These are phyloP conservation scores for Ptychoptera albimana DNA, from an alignment of 2,888 invertebrate species.

Conservation along the genomic window DNA sequence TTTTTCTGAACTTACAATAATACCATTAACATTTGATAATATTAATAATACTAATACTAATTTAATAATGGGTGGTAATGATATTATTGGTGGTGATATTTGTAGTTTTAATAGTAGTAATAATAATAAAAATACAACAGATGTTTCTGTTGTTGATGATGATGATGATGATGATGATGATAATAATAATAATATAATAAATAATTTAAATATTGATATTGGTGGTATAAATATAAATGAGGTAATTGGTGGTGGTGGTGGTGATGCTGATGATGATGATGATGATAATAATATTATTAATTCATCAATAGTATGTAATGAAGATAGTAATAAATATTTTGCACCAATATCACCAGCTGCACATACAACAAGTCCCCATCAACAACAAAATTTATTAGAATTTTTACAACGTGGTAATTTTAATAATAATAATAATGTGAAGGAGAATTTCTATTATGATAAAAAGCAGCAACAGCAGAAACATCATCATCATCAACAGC, in stretches of 20 bases:
- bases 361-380: slow-evolving; percentile 19
- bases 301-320: slow-evolving; percentile 21
- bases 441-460: no score
- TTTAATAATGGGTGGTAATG: no score
- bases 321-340: slow-evolving; percentile 44
- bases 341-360: slow-evolving; percentile 52
- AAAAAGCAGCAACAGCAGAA: no score
- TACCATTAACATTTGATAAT: no score
- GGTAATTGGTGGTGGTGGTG: slow-evolving; percentile 17
- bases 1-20: slow-evolving; percentile 12
- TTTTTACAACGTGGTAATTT: slow-evolving; percentile 51
- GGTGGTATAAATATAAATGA: no score
- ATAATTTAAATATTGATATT: no score
- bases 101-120: no score
- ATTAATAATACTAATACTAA: no score
- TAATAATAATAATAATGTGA: slow-evolving; percentile 26
- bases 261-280: slow-evolving; percentile 2
- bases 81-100: no score
- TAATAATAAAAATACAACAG: background rate
- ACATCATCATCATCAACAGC: no score
- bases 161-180: background rate
- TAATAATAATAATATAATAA: no score
- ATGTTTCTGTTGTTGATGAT: slow-evolving; percentile 18
- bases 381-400: slow-evolving; percentile 41
- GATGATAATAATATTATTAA: slow-evolving; percentile 18